Base-by-base conservation (phyloP, 2,888 invertebrate species). In the Formica aserva region DNA sequence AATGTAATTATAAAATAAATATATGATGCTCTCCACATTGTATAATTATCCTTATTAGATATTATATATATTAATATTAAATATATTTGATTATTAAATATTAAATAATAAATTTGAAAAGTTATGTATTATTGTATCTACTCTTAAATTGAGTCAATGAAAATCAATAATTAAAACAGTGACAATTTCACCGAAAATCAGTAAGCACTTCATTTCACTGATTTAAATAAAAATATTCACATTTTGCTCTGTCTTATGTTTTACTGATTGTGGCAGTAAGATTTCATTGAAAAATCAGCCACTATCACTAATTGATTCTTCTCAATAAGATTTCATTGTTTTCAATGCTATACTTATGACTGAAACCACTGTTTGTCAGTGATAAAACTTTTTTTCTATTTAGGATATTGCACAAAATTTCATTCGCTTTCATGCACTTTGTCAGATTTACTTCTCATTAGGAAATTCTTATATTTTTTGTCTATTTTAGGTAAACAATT, bases 401-500 rank as follows among this genome's bases (percentile, higher is more conserved):
- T 41, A 48, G 18, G 6, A 6, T 6, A 13, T 32, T 69, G 18
- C 0, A 15, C 9, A 3, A 55, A 35, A 3, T 38, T 6, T 38
- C 11, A 57, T 72, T 11, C 3, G 6, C 26, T 11, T 6, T 26
- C 11, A 4, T 32, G 2, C 22, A 26, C 3, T 29, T 29, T 13
- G 3, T 15, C 22, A 32, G 15, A n/a, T 62, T 29, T 1, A 45
- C 13, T 85, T 48, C 15, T 77, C 18, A 75, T 65, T 65, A 35
- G 8, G 0, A 63, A 6, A 32, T 45, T 32, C 6, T 5, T 62
- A 9, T 45, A 13, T 63, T n/a, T 38, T 38, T 65, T 11, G 5
- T 18, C 9, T 22, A 2, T 11, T 66, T 29, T 55, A 55, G 35
- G 18, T 41, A 15, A 32, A 41, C 57, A 71, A 11, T 32, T 71